Evolutionary conservation across 2,797 vertebrate genomes (phyloP), one percentile per base, ranked within the genome.

Genomic region (Catamblyrhynchus diadema): DNA sequence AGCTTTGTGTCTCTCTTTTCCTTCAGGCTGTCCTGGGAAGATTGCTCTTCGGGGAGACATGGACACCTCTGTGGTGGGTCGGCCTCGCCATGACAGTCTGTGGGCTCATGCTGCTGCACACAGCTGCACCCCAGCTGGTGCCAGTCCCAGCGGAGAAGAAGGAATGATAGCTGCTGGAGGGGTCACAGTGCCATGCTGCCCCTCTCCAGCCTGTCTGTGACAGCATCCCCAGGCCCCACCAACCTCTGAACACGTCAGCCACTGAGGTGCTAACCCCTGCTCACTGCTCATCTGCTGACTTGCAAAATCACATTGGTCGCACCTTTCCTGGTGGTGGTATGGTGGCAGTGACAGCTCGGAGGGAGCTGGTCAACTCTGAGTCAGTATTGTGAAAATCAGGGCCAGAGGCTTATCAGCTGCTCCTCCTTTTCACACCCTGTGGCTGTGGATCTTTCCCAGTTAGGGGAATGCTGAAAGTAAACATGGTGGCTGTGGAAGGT

Each of bases 1-100:
- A 91, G 3, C 14, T 74, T 60, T 94, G 14, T 82, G 27, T 89
- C 28, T 90, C 28, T 90, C 10, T 91, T 93, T 90, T 50, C n/a
- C 33, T 94, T 53, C 95, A 98, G 98, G 98, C 98, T 41, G 27
- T 98, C 66, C 95, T 98, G 88, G 98, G 98, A 51, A 98, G 95
- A n/a, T 25, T 97, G 90, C 81, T 98, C 50, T 98, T 98, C 0
- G 86, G 96, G 83, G 99, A 99, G 98, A 98, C 93, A 1, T 98
- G 98, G 81, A 97, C 97, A 0, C 70, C 97, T n/a, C 93, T 99
- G 60, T 99, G 99, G 99, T 99, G 99, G 99, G 90, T 98, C 1
- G 99, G 99, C 30, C 98, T 99, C 22, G 79, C 97, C 33, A 41
- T 99, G 93, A 99, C 97, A 1, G 97, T 99, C 64, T 98, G 98